Percentiles rank a stretch among this genome's conserved stretches.
Evolutionary conservation across 2,113 vertebrate species (phyloP).

Genomic region (Drymodes brunneopygia): DNA sequence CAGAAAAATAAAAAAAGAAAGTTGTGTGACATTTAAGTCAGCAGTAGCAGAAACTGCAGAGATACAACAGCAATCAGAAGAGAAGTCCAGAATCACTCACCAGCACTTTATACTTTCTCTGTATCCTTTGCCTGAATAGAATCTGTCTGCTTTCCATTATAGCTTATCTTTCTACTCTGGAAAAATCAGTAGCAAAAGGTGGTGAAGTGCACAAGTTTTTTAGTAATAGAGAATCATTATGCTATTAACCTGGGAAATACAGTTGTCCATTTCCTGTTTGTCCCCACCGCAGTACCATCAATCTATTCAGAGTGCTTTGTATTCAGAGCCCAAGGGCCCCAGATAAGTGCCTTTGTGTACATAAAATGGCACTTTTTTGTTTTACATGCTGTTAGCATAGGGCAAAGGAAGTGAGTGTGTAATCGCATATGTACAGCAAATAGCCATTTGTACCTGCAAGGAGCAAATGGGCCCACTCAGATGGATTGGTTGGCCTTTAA

Average conservation of each 20-base stretch:
- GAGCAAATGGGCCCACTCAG: slow-evolving; percentile 70
- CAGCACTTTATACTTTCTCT: background rate
- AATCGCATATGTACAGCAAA: slow-evolving; percentile 88
- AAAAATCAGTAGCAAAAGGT: slow-evolving; percentile 54
- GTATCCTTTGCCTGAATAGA: background rate
- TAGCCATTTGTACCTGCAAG: slow-evolving; percentile 89
- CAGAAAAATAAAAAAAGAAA: background rate
- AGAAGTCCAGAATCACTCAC: background rate
- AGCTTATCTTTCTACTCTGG: slow-evolving; percentile 7
- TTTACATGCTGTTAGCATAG: slow-evolving; percentile 84
- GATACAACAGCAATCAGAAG: background rate
- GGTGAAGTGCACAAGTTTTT: slow-evolving; percentile 57
- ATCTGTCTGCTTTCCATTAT: background rate
- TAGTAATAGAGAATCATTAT: slow-evolving; percentile 67
- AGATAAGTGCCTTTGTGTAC: slow-evolving; percentile 81
- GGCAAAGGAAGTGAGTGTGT: slow-evolving; percentile 77
- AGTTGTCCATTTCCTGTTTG: slow-evolving; percentile 73
- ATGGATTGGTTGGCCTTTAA: slow-evolving; percentile 77
- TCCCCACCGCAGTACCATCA: slow-evolving; percentile 74
- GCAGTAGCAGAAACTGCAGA: background rate
- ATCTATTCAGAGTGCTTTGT: slow-evolving; percentile 76
- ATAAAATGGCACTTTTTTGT: slow-evolving; percentile 79
- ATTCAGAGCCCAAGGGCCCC: slow-evolving; percentile 69
- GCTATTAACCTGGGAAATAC: slow-evolving; percentile 71
- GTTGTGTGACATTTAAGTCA: background rate